These are phyloP conservation scores for Calonectris borealis DNA, from an alignment of 2,113 vertebrate species.

Conservation along the genomic window DNA sequence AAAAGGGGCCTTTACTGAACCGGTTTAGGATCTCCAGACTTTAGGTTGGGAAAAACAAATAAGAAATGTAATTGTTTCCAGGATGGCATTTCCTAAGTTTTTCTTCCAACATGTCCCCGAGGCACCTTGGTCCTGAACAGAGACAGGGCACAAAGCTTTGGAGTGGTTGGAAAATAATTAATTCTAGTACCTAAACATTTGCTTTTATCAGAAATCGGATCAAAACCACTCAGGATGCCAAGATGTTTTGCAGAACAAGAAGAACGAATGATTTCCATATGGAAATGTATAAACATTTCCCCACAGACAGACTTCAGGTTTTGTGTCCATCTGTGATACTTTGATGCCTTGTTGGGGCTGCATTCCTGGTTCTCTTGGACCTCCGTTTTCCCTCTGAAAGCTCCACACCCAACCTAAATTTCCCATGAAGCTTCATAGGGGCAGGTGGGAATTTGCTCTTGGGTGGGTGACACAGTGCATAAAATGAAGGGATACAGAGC, in stretches of 20 bases:
- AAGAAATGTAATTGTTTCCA: neutral
- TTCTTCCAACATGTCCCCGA: neutral
- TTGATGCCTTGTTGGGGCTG: neutral
- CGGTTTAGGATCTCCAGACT: neutral
- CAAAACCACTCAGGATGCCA: neutral
- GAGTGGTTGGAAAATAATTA: neutral
- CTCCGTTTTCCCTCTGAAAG: neutral
- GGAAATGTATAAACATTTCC: neutral
- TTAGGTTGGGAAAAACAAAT: neutral
- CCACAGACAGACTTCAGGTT: neutral
- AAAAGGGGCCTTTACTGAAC: neutral
- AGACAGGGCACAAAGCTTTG: neutral
- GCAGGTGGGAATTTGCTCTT: neutral
- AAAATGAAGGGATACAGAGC: neutral
- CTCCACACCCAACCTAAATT: neutral
- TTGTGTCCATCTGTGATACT: neutral
- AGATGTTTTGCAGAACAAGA: neutral
- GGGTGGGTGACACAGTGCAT: neutral
- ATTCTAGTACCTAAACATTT: neutral
- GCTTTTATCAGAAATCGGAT: neutral
- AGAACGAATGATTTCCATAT: neutral
- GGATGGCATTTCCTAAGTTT: neutral
- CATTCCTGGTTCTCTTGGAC: neutral
- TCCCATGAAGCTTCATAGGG: neutral
- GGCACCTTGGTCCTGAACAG: neutral